Evolutionary conservation across 1,140 invertebrate species (phyloP).

Genomic region (Dolichoris vasculosae): DNA sequence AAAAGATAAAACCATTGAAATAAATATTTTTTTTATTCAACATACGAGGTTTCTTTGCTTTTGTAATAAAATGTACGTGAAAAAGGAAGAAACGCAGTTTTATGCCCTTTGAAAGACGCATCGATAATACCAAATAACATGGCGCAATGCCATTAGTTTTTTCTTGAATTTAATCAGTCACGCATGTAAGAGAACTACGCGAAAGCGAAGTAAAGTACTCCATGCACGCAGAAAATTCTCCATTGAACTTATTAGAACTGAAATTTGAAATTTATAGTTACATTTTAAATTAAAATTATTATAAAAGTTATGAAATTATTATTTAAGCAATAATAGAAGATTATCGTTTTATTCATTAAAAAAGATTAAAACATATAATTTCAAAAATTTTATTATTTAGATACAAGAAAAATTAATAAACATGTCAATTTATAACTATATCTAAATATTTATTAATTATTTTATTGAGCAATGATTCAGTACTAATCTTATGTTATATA

Average conservation of each 20-base stretch:
- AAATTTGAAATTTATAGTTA: not conserved
- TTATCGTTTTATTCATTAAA: no score
- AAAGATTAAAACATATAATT: no score
- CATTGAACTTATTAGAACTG: not conserved
- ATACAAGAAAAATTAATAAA: no score
- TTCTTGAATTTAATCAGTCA: constrained; percentile 57
- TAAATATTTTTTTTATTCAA: not conserved
- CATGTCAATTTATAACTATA: no score
- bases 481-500: no score
- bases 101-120: constrained; percentile 51
- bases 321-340: no score
- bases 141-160: constrained; percentile 55
- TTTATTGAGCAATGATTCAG: no score
- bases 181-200: not conserved
- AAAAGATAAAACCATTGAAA: not conserved
- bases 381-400: no score
- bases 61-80: constrained; percentile 28
- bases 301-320: no score
- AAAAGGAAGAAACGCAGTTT: not conserved
- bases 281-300: no score
- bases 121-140: constrained; percentile 59
- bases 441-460: no score
- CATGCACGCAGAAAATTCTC: not conserved
- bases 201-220: not conserved
- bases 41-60: not conserved